phyloP scores from a whole-genome alignment of 1,140 invertebrate genomes.

The Pristionchus pacificus region DNA sequence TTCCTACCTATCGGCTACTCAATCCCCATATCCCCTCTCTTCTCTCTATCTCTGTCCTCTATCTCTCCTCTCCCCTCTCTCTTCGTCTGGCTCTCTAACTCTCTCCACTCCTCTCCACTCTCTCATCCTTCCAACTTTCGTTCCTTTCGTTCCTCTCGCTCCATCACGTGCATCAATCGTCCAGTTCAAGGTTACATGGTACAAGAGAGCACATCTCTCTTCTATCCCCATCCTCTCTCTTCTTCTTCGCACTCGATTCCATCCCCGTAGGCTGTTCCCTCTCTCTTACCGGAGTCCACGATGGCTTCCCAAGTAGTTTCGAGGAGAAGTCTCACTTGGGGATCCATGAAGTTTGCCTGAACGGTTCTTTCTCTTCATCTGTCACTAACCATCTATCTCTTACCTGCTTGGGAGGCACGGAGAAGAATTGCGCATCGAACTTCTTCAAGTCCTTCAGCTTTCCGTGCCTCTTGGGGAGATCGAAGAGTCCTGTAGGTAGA shows the following conservation, averaged over 20 bases:
- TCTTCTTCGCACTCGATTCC: constrained; percentile 4
- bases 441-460: constrained; percentile 80
- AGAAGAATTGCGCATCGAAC: constrained; percentile 66
- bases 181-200: constrained; percentile 34
- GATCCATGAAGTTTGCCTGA: constrained; percentile 90
- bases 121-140: constrained; percentile 21
- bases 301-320: constrained; percentile 91
- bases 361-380: constrained; percentile 78
- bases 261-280: constrained; percentile 8
- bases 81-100: constrained; percentile 19
- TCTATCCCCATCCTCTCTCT: constrained; percentile 15
- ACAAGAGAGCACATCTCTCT: constrained; percentile 23
- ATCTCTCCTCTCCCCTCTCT: constrained; percentile 8
- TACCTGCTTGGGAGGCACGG: constrained; percentile 66
- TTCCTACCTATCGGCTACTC: no score
- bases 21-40: neutral
- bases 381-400: constrained; percentile 65
- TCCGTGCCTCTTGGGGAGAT: constrained; percentile 76
- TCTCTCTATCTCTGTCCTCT: no score
- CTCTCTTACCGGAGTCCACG: constrained; percentile 77
- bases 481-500: constrained; percentile 66
- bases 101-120: constrained; percentile 7
- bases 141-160: constrained; percentile 17
- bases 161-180: constrained; percentile 12
- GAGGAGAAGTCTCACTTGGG: constrained; percentile 81